A percentile compares a stretch with the other conserved stretches of the same genome.
These are phyloP conservation scores for Parochlus steinenii DNA, from an alignment of 2,888 invertebrate species.

Conservation along the genomic window DNA sequence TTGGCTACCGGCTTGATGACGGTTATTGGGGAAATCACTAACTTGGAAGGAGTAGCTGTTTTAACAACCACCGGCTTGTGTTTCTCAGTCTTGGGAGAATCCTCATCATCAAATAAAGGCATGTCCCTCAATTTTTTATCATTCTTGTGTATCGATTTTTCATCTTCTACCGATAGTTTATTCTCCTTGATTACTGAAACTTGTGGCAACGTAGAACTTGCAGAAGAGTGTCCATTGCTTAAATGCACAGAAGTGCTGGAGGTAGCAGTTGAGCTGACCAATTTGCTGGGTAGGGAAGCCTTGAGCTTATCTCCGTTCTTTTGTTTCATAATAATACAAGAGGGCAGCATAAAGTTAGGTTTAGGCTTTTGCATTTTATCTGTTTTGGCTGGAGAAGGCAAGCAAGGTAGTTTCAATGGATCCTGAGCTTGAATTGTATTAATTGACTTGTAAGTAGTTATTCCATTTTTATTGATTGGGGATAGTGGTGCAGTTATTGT, in stretches of 20 bases:
- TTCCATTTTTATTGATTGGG: conserved; percentile 20
- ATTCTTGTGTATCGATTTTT: conserved; percentile 21
- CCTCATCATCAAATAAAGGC: no score
- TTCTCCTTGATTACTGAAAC: conserved; percentile 17
- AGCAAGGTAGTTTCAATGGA: neutral
- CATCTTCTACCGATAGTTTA: conserved; percentile 29
- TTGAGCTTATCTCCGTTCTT: conserved; percentile 18
- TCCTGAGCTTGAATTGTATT: conserved; percentile 5
- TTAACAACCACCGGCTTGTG: conserved; percentile 17
- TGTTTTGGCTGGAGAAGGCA: neutral
- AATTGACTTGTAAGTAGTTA: conserved; percentile 4
- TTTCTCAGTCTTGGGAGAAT: conserved; percentile 20
- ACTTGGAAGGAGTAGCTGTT: conserved; percentile 14
- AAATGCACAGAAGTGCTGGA: neutral
- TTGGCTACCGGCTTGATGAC: conserved; percentile 18
- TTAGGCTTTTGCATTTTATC: neutral
- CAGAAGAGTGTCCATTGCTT: no score
- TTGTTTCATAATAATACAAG: conserved; percentile 9
- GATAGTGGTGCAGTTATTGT: conserved; percentile 18
- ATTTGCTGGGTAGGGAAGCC: conserved; percentile 31
- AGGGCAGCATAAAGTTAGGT: conserved; percentile 20
- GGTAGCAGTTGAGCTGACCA: conserved; percentile 30
- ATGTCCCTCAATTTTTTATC: conserved; percentile 12
- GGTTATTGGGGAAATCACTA: conserved; percentile 3
- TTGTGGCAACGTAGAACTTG: no score